phyloP scores from a whole-genome alignment of 2,113 vertebrate genomes.

The Hippocampus guttulatus region DNA sequence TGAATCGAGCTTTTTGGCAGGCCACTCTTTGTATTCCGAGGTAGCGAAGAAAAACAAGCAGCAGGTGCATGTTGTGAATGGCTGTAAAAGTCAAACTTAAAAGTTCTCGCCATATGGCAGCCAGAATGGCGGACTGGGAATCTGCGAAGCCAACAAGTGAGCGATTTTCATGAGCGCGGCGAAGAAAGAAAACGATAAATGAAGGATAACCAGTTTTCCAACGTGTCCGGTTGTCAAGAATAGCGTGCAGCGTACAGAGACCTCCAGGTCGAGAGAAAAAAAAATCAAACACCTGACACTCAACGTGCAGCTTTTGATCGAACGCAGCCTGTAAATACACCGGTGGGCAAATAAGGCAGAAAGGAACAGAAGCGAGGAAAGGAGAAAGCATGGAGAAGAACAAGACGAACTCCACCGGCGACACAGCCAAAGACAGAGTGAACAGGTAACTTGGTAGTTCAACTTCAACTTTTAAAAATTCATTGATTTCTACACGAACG shows the following conservation, averaged over 20 bases:
- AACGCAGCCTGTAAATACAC: background rate
- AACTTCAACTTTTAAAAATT: background rate
- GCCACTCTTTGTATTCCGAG: background rate
- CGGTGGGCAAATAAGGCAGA: background rate
- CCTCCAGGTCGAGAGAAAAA: no score
- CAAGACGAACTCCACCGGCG: conserved; percentile 12
- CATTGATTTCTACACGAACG: no score
- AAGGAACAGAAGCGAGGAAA: background rate
- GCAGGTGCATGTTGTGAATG: conserved; percentile 59
- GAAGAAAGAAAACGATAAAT: background rate
- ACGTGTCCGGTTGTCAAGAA: background rate
- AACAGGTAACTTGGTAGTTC: conserved; percentile 51
- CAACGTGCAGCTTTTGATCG: background rate
- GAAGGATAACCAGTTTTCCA: background rate
- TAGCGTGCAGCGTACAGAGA: background rate
- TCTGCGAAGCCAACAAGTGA: no score
- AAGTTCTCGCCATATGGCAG: background rate
- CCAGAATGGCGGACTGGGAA: background rate
- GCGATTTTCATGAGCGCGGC: background rate
- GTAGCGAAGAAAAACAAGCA: background rate
- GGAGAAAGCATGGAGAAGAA: conserved; percentile 46
- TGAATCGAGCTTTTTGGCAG: background rate
- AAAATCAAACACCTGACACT: background rate
- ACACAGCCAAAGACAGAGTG: conserved; percentile 53
- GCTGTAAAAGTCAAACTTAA: conserved; percentile 25